A percentile compares a stretch with the other conserved stretches of the same genome.
Evolutionary conservation across 2,113 vertebrate species (phyloP).

Genomic region (Leucopternis melanops): DNA sequence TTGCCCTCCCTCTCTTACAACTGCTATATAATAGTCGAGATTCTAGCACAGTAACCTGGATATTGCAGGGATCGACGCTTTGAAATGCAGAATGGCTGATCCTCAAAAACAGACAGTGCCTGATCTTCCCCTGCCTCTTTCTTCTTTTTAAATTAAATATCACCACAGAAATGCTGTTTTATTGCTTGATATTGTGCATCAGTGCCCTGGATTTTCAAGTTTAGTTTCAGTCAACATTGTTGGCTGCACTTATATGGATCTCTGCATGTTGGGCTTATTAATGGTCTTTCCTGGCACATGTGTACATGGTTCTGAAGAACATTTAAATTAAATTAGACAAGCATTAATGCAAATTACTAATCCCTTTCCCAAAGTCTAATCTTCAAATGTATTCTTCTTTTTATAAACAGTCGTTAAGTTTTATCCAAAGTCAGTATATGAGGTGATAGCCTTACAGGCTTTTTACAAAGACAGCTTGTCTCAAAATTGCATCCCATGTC

Average conservation of each 20-base stretch:
- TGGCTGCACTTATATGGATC: slow-evolving; percentile 73
- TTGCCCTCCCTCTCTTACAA: slow-evolving; percentile 92
- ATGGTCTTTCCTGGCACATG: slow-evolving; percentile 68
- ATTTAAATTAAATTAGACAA: slow-evolving; percentile 77
- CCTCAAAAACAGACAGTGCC: slow-evolving; percentile 79
- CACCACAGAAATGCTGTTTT: slow-evolving; percentile 78
- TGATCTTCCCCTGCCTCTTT: slow-evolving; percentile 79
- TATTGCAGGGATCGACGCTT: slow-evolving; percentile 83
- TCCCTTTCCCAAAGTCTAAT: slow-evolving; percentile 73
- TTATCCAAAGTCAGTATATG: slow-evolving; percentile 49
- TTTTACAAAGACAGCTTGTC: not conserved
- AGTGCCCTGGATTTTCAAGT: slow-evolving; percentile 79
- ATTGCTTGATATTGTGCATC: slow-evolving; percentile 82
- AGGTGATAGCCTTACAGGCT: slow-evolving; percentile 19
- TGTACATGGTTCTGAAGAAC: slow-evolving; percentile 69
- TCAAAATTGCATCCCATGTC: not conserved
- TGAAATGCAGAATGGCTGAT: slow-evolving; percentile 85
- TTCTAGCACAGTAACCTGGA: slow-evolving; percentile 90
- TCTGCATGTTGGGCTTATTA: slow-evolving; percentile 76
- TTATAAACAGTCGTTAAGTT: slow-evolving; percentile 66
- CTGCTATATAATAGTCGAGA: slow-evolving; percentile 89
- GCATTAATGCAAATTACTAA: slow-evolving; percentile 72
- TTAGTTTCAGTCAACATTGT: slow-evolving; percentile 79
- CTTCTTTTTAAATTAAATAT: slow-evolving; percentile 84
- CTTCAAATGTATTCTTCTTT: slow-evolving; percentile 66